phyloP scores from a whole-genome alignment of 1,140 invertebrate species.

The Artemia franciscana region DNA sequence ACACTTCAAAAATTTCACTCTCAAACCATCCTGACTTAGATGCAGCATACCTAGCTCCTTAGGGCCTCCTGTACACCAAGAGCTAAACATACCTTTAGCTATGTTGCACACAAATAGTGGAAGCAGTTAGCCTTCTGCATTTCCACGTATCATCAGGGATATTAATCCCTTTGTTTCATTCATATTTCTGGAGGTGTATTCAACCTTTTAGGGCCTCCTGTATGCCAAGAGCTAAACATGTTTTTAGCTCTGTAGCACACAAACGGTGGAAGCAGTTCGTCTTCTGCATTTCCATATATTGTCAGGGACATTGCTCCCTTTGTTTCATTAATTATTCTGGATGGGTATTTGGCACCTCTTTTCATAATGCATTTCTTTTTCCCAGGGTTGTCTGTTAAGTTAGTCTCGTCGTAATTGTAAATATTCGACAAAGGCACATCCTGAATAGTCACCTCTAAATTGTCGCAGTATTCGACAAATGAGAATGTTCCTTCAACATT shows the following conservation, averaged over 20 bases:
- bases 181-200: too few species aligned
- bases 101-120: too few species aligned
- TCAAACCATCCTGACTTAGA: not conserved
- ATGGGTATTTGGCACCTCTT: not conserved
- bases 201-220: too few species aligned
- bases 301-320: not conserved
- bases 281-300: not conserved
- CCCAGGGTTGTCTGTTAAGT: not conserved
- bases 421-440: not conserved
- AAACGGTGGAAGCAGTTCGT: not conserved
- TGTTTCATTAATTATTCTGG: not conserved
- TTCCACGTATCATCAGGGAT: too few species aligned
- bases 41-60: too few species aligned
- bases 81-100: too few species aligned
- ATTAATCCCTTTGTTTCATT: too few species aligned
- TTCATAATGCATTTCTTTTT: not conserved
- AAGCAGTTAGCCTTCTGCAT: too few species aligned
- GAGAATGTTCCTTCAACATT: too few species aligned
- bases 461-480: not conserved
- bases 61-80: too few species aligned
- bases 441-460: not conserved
- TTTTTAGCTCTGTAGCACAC: too few species aligned
- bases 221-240: too few species aligned
- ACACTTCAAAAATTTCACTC: not conserved
- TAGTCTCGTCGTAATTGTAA: not conserved